Evolutionary conservation across 2,797 vertebrate species (phyloP), one percentile per base, ranked within the genome.

Genomic region (Paedocypris micromegethes): DNA sequence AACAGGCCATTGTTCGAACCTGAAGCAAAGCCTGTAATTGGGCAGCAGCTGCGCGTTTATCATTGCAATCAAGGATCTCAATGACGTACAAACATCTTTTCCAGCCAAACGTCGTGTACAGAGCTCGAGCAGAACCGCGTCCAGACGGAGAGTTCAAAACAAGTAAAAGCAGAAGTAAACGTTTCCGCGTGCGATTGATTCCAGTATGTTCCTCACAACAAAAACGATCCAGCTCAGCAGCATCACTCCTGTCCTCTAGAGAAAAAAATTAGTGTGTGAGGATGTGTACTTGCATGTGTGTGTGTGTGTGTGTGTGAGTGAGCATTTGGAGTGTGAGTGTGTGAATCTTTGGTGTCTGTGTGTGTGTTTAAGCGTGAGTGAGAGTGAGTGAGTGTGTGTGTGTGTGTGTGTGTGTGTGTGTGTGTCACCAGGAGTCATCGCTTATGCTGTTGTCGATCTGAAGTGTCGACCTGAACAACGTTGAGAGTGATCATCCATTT

Each of bases 141-240:
- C 42, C 55, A 66, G 68, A 66, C 51, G 8, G 8, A 46, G 44
- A 45, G 8, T 3, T 43, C 41, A 6, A 69, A 7, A 57, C 38
- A 40, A 41, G 9, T 57, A 49, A 56, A 46, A 41, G 52, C 47
- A 57, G 53, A 41, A 3, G 7, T 46, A 65, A 57, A 54, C 52
- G 2, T 53, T 49, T 48, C 60, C 43, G 58, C 59, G 40, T 59
- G 38, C 43, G 64, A 63, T 65, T 46, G 60, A 7, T 58, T 72
- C 61, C 52, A 72, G 63, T 58, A 54, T 58, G 62, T 72, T 75
- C 41, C 47, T 73, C 54, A 56, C 70, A 57, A 57, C 58, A 66
- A 69, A 41, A 23, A 68, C 54, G 76, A 66, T 77, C 63, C 48
- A 4, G 52, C 42, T 53, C 58, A 57, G 56, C 39, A 45, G 50